These are phyloP conservation scores for Pluvialis apricaria DNA, from an alignment of 2,113 vertebrate genomes.

Conservation along the genomic window DNA sequence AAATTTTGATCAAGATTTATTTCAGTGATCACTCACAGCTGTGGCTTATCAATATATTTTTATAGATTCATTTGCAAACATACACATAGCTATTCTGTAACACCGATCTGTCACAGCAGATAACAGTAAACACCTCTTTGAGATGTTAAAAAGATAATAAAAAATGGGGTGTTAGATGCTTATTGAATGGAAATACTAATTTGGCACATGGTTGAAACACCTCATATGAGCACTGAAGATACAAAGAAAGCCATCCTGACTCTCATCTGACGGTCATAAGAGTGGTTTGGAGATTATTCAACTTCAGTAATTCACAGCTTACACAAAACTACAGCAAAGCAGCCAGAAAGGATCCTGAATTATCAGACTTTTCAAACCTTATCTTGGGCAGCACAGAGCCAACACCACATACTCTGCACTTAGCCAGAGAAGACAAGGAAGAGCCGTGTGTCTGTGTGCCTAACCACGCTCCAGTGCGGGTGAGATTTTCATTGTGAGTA, in stretches of 20 bases:
- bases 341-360: not conserved
- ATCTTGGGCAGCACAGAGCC: not conserved
- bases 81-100: not conserved
- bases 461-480: accelerated
- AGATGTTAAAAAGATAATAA: not conserved
- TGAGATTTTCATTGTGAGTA: not conserved
- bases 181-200: not conserved
- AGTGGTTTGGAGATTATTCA: not conserved
- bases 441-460: not conserved
- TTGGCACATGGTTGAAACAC: not conserved
- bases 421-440: not conserved
- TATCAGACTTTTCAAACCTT: not conserved
- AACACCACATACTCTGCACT: not conserved
- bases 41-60: not conserved
- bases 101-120: not conserved
- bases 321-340: not conserved
- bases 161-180: not conserved
- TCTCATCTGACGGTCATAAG: not conserved
- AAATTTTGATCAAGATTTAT: not conserved
- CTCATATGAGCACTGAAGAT: not conserved
- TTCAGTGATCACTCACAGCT: not conserved
- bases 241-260: not conserved
- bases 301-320: not conserved
- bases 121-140: not conserved
- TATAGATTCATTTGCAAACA: not conserved